Conservation (phyloP, 2,113 vertebrate species). For the Hippoglossus stenolepis region DNA sequence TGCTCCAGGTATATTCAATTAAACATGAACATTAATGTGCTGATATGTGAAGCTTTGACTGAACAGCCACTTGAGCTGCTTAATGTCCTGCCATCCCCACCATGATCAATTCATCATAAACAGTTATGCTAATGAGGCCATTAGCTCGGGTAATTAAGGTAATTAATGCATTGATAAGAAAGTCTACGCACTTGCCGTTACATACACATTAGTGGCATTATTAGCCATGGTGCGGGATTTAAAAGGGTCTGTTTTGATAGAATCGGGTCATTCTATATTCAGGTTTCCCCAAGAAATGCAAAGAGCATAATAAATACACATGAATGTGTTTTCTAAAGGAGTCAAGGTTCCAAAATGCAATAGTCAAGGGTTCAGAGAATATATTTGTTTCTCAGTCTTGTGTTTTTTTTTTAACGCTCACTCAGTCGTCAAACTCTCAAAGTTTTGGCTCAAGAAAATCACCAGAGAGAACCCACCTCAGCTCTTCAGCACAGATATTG, state of each 20-base stretch:
- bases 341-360: constrained; percentile 7
- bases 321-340: constrained; percentile 6
- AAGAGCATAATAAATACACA: not conserved
- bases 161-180: constrained; percentile 33
- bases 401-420: constrained; percentile 27
- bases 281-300: not conserved
- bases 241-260: constrained; percentile 6
- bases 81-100: constrained; percentile 37
- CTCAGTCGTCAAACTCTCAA: constrained; percentile 17
- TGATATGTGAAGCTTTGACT: not conserved
- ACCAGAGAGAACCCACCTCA: constrained; percentile 13
- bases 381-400: not conserved
- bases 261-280: not conserved
- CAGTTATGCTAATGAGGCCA: constrained; percentile 34
- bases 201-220: not conserved
- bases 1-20: not conserved
- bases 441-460: constrained; percentile 12
- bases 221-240: not conserved
- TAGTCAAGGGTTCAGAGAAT: constrained; percentile 4
- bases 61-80: constrained; percentile 26
- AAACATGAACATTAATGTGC: constrained; percentile 8
- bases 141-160: constrained; percentile 18
- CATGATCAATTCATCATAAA: constrained; percentile 31
- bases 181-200: not conserved
- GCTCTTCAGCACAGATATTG: constrained; percentile 5